Evolutionary conservation across 2,888 invertebrate genomes (phyloP).

Genomic region (Junonia oenone): DNA sequence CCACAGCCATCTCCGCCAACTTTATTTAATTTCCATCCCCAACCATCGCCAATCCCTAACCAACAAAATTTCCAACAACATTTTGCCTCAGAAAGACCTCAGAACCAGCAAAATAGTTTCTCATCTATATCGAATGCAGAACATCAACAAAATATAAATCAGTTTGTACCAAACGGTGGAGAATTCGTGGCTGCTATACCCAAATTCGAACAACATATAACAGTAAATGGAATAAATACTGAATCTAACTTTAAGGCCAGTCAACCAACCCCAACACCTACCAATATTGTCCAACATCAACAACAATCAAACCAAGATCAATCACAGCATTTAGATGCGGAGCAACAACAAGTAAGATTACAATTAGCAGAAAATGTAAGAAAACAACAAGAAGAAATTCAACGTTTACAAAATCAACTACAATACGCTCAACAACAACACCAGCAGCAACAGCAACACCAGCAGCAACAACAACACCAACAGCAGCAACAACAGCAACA

Average conservation of each 20-base stretch:
- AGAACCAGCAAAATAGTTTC: slow-evolving; percentile 42
- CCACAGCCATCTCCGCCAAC: slow-evolving; percentile 66
- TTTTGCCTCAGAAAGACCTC: slow-evolving; percentile 48
- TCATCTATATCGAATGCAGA: slow-evolving; percentile 50
- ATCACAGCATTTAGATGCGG: slow-evolving; percentile 58
- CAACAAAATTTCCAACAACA: slow-evolving; percentile 47
- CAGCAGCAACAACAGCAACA: slow-evolving; percentile 52
- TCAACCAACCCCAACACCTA: slow-evolving; percentile 34
- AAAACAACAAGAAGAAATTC: slow-evolving; percentile 76
- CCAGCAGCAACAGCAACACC: slow-evolving; percentile 45
- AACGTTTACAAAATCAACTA: slow-evolving; percentile 65
- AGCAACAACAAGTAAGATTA: slow-evolving; percentile 62
- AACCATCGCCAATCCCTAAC: slow-evolving; percentile 53
- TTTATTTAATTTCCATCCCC: slow-evolving; percentile 61
- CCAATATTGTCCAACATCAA: slow-evolving; percentile 34
- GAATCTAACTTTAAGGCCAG: slow-evolving; percentile 47
- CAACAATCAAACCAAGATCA: slow-evolving; percentile 36
- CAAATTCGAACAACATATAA: slow-evolving; percentile 88
- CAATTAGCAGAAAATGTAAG: slow-evolving; percentile 69
- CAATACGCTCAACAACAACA: slow-evolving; percentile 59
- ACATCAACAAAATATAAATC: slow-evolving; percentile 67
- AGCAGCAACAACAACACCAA: slow-evolving; percentile 37
- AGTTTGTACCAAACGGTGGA: slow-evolving; percentile 82
- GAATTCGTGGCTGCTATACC: slow-evolving; percentile 88
- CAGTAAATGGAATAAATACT: slow-evolving; percentile 66